phyloP scores from a whole-genome alignment of 35 echinoderm and acorn worm species.

The Apostichopus californicus region DNA sequence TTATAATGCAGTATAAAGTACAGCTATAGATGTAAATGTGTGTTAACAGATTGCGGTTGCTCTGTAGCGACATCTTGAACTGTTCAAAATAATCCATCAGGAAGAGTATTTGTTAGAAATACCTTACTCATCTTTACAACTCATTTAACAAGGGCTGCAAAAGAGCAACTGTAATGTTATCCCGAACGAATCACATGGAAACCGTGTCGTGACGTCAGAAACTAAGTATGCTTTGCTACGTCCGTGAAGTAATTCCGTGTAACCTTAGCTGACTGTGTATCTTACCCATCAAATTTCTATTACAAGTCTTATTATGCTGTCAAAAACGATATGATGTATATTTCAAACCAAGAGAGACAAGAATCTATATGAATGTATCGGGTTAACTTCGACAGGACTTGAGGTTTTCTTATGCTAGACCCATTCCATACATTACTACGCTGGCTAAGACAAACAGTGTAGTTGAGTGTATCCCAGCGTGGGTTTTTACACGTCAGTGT shows the following conservation, averaged over 20 bases:
- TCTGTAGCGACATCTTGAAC: background rate
- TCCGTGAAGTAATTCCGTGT: slow-evolving; percentile 5
- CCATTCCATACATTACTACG: slow-evolving; percentile 21
- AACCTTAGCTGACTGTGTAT: slow-evolving; percentile 7
- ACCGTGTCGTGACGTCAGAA: slow-evolving; percentile 26
- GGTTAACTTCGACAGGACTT: background rate
- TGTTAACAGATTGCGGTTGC: too few species aligned
- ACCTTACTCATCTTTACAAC: background rate
- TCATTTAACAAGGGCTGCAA: background rate
- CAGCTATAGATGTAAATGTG: too few species aligned
- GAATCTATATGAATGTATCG: background rate
- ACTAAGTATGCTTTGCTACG: background rate
- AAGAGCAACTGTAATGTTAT: background rate
- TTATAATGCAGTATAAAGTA: too few species aligned
- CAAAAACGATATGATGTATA: background rate
- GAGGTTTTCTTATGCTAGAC: too few species aligned
- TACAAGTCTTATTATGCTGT: slow-evolving; percentile 18
- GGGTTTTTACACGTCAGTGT: background rate
- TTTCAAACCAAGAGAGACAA: background rate
- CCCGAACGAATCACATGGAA: background rate
- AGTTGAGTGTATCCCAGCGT: background rate
- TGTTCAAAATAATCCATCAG: background rate
- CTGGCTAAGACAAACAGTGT: slow-evolving; percentile 13
- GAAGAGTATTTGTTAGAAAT: background rate
- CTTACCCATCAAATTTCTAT: slow-evolving; percentile 19